Evolutionary conservation across 1,140 invertebrate genomes (phyloP), one percentile per base, ranked within the genome.

Genomic region (Sinella curviseta): DNA sequence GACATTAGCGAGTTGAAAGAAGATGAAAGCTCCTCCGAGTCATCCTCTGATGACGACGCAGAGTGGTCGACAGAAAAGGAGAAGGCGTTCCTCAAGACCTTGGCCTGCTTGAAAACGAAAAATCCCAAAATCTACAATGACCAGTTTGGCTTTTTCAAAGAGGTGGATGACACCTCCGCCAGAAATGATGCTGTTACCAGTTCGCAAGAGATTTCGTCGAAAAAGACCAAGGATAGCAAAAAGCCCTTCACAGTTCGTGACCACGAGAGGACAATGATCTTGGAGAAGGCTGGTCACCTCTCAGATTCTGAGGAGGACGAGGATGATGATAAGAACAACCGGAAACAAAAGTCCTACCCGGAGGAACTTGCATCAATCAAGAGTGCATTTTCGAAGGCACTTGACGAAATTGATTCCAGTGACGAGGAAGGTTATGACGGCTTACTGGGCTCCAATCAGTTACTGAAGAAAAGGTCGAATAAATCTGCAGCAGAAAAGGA

Each of bases 41-140:
- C 82, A 28, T 87, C 86, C 31, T 89, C 90, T 67, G 88, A 89
- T 54, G 91, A 92, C 83, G 91, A 92, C 81, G 91, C 92, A 81
- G 89, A 91, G 83, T 84, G 90, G 33, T 89, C 89, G 78, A 86
- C 90, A 81, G 89, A 92, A 82, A 88, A 94, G 55, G 96, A 98
- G 85, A 92, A 93, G 84, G 91, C 93, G 75, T 98, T 97, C 87
- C 92, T 95, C 3, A 94, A 93, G 88, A 94, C 95, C 0, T 86
- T 97, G 0, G 90, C 95, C 0, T 92, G 90, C 78, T 86, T 98
- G 4, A 98, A 97, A 86, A 94, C 91, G 35, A 94, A 94, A 86
- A 93, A 97, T 89, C 94, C 95, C 0, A 90, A 89, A 83, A 96
- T 97, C 82, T 97, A 97, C 88, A 90, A 97, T 84, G 89, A 91